A percentile compares a stretch with the other conserved stretches of the same genome.
These are phyloP conservation scores for Ranitomeya variabilis DNA, from an alignment of 2,113 vertebrate species.

Conservation along the genomic window DNA sequence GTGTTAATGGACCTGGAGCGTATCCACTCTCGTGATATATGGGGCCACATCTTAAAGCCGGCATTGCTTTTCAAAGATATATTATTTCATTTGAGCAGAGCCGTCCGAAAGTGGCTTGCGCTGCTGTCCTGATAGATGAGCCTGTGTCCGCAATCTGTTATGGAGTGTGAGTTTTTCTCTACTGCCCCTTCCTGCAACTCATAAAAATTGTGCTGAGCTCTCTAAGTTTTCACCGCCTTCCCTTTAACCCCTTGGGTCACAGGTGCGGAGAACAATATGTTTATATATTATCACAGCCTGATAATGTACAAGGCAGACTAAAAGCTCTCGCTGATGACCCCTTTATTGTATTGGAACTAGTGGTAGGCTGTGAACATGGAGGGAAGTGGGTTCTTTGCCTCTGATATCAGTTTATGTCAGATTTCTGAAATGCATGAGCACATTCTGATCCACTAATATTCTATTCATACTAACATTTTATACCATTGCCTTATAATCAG, in stretches of 20 bases:
- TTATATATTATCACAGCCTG: background rate
- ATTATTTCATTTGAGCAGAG: constrained; percentile 99
- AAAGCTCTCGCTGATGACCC: background rate
- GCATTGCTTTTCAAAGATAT: constrained; percentile 99
- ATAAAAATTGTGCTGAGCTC: constrained; percentile 85
- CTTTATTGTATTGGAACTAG: background rate
- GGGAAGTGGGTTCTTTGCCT: background rate
- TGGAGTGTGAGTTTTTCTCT: constrained; percentile 87
- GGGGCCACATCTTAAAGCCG: constrained; percentile 88
- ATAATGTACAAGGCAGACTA: background rate
- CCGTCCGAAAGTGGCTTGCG: constrained; percentile 89
- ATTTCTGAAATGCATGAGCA: background rate
- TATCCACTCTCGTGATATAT: constrained; percentile 99
- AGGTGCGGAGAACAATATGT: constrained; percentile 41
- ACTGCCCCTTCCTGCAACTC: constrained; percentile 77
- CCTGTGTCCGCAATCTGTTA: constrained; percentile 87
- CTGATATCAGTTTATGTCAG: background rate
- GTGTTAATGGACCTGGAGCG: constrained; percentile 99
- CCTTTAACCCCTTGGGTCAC: constrained; percentile 55
- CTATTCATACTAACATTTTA: background rate
- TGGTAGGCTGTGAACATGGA: background rate
- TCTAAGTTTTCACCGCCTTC: constrained; percentile 73
- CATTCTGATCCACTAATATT: background rate
- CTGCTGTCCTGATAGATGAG: constrained; percentile 99
- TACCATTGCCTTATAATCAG: no score